A percentile compares a stretch with the other conserved stretches of the same genome.
Conservation (phyloP, 2,113 vertebrate genomes). For the Lates calcarifer region DNA sequence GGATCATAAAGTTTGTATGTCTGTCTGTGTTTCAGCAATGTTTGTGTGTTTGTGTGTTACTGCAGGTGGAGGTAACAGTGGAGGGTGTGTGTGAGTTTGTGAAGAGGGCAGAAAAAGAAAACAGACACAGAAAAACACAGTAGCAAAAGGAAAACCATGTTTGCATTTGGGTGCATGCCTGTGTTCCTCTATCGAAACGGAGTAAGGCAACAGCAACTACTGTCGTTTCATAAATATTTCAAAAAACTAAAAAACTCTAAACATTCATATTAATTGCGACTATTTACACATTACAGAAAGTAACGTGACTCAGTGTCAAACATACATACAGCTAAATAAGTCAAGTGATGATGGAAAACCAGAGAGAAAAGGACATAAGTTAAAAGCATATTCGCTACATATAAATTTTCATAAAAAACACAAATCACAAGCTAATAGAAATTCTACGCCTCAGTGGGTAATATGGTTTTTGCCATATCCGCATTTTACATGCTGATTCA, state of each 20-base stretch:
- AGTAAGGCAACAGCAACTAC: background rate
- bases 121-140: background rate
- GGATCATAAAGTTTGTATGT: slow-evolving; percentile 1
- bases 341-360: background rate
- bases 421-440: slow-evolving; percentile 31
- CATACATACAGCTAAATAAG: background rate
- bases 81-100: background rate
- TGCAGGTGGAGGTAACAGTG: background rate
- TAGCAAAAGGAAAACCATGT: background rate
- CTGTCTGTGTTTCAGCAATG: slow-evolving; percentile 20
- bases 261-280: background rate
- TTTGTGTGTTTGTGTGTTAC: background rate
- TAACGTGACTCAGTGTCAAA: background rate
- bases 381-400: background rate
- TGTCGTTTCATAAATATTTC: background rate
- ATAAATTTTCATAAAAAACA: slow-evolving; percentile 1
- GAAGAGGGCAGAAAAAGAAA: background rate
- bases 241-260: background rate
- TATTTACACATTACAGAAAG: background rate
- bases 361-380: background rate
- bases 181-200: background rate
- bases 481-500: slow-evolving; percentile 62
- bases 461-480: slow-evolving; percentile 53
- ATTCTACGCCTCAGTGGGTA: slow-evolving; percentile 41
- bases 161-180: background rate